Percentiles rank a stretch among this genome's conserved stretches.
These are phyloP conservation scores for Montipora capricornis DNA, from an alignment of 64 coral and sea anemone species.

Conservation along the genomic window DNA sequence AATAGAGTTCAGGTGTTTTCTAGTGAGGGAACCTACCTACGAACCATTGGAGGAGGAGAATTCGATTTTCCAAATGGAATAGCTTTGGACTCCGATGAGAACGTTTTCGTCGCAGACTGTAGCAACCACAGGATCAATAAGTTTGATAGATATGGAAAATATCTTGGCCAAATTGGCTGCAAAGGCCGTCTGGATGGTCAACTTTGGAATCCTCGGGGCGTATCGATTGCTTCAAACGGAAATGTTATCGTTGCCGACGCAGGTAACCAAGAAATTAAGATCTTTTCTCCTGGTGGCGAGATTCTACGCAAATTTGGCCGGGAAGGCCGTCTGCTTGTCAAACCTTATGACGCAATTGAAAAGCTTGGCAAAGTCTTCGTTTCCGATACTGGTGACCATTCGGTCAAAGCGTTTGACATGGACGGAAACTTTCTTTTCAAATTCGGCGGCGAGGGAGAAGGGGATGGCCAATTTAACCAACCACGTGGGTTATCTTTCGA, in stretches of 20 bases:
- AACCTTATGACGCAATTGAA: slow-evolving; percentile 46
- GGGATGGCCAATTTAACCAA: slow-evolving; percentile 39
- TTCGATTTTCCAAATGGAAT: slow-evolving; percentile 22
- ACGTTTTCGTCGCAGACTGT: slow-evolving; percentile 4
- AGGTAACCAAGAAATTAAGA: slow-evolving; percentile 50
- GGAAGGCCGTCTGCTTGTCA: not conserved
- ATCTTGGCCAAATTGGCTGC: slow-evolving; percentile 42
- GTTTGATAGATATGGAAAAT: slow-evolving; percentile 28
- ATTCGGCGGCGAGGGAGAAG: slow-evolving; percentile 52
- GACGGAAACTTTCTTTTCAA: slow-evolving; percentile 42
- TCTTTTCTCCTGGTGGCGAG: slow-evolving; percentile 47
- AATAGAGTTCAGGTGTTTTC: slow-evolving; percentile 38
- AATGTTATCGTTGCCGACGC: slow-evolving; percentile 40
- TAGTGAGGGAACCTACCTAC: not conserved
- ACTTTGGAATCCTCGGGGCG: not conserved
- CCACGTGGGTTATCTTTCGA: slow-evolving; percentile 51
- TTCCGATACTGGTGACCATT: slow-evolving; percentile 53
- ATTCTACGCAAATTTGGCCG: slow-evolving; percentile 2
- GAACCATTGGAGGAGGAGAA: slow-evolving; percentile 34
- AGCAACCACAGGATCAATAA: slow-evolving; percentile 54
- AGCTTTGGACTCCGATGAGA: slow-evolving; percentile 17
- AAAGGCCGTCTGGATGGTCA: not conserved
- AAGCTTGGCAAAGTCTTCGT: slow-evolving; percentile 25
- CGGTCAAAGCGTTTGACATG: slow-evolving; percentile 55
- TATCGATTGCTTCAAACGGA: slow-evolving; percentile 4